Evolutionary conservation across 2,888 invertebrate species (phyloP).

Genomic region (Ophion costatus): DNA sequence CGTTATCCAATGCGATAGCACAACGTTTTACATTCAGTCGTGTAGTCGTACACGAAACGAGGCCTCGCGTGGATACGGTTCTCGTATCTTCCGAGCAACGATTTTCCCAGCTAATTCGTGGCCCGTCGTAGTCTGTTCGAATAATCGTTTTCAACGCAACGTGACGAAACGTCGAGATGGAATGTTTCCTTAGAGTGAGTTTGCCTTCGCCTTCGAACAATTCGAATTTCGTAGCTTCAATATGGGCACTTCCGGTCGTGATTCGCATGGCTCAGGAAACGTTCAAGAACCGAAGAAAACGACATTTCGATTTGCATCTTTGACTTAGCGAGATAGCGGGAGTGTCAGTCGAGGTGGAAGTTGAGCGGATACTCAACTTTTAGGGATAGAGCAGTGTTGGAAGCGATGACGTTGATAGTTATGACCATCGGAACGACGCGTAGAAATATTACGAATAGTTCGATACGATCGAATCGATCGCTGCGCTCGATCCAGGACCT

Average conservation of each 20-base stretch:
- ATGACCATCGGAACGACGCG: neutral
- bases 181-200: slow-evolving; percentile 58
- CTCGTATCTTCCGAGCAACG: neutral
- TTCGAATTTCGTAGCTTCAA: neutral
- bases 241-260: neutral
- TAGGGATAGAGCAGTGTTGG: neutral
- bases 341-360: neutral
- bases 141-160: neutral
- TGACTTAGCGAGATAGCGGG: neutral
- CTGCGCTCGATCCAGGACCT: neutral
- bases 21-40: slow-evolving; percentile 29
- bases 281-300: neutral
- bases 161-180: slow-evolving; percentile 32
- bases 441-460: neutral
- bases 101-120: neutral
- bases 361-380: neutral
- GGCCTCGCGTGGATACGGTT: neutral
- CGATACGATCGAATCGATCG: neutral
- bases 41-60: neutral
- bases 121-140: neutral
- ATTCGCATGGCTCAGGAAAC: neutral
- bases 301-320: neutral
- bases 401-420: neutral
- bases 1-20: neutral
- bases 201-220: neutral